Conservation (phyloP, 2,888 invertebrate species). For the Camponotus fellah region DNA sequence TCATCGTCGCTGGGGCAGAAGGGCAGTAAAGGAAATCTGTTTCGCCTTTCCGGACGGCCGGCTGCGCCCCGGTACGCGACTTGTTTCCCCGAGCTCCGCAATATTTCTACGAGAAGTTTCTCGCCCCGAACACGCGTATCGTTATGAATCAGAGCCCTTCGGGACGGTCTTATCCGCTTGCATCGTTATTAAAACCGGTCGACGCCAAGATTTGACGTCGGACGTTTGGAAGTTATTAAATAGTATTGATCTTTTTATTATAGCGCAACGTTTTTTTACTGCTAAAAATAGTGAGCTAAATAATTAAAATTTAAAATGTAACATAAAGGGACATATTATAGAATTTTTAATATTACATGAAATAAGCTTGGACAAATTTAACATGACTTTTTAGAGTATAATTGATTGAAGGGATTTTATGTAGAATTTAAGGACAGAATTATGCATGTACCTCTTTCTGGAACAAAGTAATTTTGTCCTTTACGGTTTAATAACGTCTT, state of each 20-base stretch:
- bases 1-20: slow-evolving; percentile 57
- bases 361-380: slow-evolving; percentile 8
- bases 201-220: slow-evolving; percentile 7
- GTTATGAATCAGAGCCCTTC: slow-evolving; percentile 52
- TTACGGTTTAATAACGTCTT: slow-evolving; percentile 44
- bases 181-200: slow-evolving; percentile 42
- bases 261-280: not conserved
- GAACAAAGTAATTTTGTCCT: slow-evolving; percentile 43
- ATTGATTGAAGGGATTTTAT: not conserved
- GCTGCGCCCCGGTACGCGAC: slow-evolving; percentile 58
- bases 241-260: slow-evolving; percentile 3
- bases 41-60: slow-evolving; percentile 70
- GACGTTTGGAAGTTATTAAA: slow-evolving; percentile 12
- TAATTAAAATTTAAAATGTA: not conserved
- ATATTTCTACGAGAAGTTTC: slow-evolving; percentile 55
- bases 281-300: not conserved
- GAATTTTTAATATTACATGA: not conserved
- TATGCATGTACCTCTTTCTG: slow-evolving; percentile 21
- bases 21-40: slow-evolving; percentile 79
- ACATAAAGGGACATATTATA: not conserved
- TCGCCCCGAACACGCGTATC: slow-evolving; percentile 51
- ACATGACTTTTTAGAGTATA: not conserved
- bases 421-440: slow-evolving; percentile 23
- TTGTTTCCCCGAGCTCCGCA: slow-evolving; percentile 59
- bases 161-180: slow-evolving; percentile 47